Percentiles rank a stretch among this genome's conserved stretches.
These are phyloP conservation scores for Otolemur garnettii DNA, from an alignment of 2,113 vertebrate genomes.

Conservation along the genomic window DNA sequence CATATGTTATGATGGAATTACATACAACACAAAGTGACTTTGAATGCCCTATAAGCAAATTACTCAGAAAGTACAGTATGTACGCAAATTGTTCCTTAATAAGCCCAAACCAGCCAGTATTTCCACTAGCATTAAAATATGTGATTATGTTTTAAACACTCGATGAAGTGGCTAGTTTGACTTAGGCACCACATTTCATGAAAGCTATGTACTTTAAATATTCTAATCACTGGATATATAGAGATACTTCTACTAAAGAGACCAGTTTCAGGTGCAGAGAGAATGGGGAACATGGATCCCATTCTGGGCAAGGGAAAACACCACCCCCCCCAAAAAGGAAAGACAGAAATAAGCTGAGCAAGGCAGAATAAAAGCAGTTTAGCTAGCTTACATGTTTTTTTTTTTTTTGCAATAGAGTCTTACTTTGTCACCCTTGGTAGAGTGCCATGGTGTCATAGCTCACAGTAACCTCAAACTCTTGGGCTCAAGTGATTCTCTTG, in stretches of 20 bases:
- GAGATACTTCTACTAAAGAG: not conserved
- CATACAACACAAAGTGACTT: not conserved
- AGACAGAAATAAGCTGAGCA: too few relatives aligned
- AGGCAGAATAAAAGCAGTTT: too few relatives aligned
- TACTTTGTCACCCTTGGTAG: too few relatives aligned
- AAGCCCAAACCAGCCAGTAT: not conserved
- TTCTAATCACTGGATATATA: not conserved
- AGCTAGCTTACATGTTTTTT: too few relatives aligned
- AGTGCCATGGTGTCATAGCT: too few relatives aligned
- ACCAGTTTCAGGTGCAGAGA: too few relatives aligned
- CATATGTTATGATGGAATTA: not conserved
- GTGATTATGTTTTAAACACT: not conserved
- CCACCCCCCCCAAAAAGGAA: too few relatives aligned
- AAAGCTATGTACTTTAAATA: constrained; percentile 4
- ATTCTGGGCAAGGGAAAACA: too few relatives aligned
- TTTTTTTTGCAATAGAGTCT: too few relatives aligned
- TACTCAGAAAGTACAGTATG: not conserved
- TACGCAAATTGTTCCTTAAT: not conserved
- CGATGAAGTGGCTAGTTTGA: not conserved
- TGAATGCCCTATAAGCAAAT: not conserved
- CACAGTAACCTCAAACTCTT: too few relatives aligned
- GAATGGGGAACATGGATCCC: too few relatives aligned
- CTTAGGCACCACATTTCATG: not conserved
- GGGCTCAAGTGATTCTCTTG: too few relatives aligned
- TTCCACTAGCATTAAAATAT: not conserved